Percentiles rank a stretch among this genome's conserved stretches.
phyloP scores from a whole-genome alignment of 2,797 vertebrate species.

The Parotocinclus haroldoi region DNA sequence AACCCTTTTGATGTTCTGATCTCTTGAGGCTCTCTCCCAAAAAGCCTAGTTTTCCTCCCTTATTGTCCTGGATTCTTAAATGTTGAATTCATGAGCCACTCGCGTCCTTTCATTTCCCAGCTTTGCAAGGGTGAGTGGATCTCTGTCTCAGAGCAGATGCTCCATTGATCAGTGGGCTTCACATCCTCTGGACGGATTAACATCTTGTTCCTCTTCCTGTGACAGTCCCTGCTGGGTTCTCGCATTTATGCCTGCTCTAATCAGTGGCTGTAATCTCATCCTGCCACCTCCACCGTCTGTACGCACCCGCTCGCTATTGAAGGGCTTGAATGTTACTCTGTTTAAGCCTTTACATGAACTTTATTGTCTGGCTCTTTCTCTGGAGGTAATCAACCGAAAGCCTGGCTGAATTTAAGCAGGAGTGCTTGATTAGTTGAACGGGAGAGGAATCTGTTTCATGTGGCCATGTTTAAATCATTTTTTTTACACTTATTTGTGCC shows the following conservation, averaged over 20 bases:
- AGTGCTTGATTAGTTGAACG: slow-evolving; percentile 14
- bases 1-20: slow-evolving; percentile 9
- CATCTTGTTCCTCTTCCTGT: slow-evolving; percentile 34
- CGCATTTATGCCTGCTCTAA: neutral
- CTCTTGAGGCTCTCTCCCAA: neutral
- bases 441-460: slow-evolving; percentile 19
- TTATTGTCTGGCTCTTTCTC: slow-evolving; percentile 2
- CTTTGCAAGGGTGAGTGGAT: slow-evolving; percentile 1
- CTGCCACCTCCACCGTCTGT: neutral
- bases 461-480: too few relatives aligned
- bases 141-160: slow-evolving; percentile 27
- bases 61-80: neutral
- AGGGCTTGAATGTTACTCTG: too few relatives aligned
- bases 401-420: slow-evolving; percentile 5
- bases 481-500: neutral
- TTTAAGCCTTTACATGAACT: neutral
- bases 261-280: slow-evolving; percentile 2
- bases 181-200: slow-evolving; percentile 29
- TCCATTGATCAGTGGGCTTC: slow-evolving; percentile 30
- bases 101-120: slow-evolving; percentile 11
- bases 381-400: slow-evolving; percentile 5
- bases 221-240: slow-evolving; percentile 28
- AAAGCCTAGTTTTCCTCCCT: neutral
- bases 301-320: neutral
- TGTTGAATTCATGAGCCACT: slow-evolving; percentile 23